Evolutionary conservation across 2,888 invertebrate species (phyloP), one percentile per base, ranked within the genome.

Genomic region (Nebria brevicollis): DNA sequence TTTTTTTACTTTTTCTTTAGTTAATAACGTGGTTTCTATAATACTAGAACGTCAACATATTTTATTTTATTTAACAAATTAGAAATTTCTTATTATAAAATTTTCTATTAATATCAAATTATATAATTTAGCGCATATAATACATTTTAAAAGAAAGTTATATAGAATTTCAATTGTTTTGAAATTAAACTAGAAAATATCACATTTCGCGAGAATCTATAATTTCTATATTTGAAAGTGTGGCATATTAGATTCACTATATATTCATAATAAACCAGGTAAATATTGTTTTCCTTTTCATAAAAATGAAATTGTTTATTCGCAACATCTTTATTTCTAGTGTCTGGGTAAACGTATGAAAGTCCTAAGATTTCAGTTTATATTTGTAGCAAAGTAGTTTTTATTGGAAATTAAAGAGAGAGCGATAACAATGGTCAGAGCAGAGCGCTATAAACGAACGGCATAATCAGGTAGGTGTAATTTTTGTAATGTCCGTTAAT

Each of bases 321-420:
- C 20, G 20, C 20, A 20, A 20, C 20, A 20, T 20, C 20, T 20
- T 8, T 54, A 13, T 54, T 7, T 54, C 54, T 54, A 54, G 54
- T 1, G 10, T 10, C 10, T 10, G 68, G 68, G 13, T 68, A 26
- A 11, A 25, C 13, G 68, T 25, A 20, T 10, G 68, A 26, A 68
- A 20, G 26, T 68, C n/a, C 68, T 10, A 4, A 66, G 4, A 15
- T 15, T n/a, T 66, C 66, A 66, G n/a, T 66, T 15, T 15, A 15
- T 34, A 34, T 34, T 34, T 34, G 34, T 54, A 54, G 7, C 54
- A 54, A 13, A 11, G 54, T 13, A 54, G 54, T 70, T 77, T 78
- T 78, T 66, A 73, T 43, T 41, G 72, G 75, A 80, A 80, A 80
- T 75, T 80, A 75, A 75, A 72, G 80, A 80, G 80, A 80, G 80